These are phyloP conservation scores for Colistium nudipinnis DNA, from an alignment of 2,113 vertebrate genomes.

Conservation along the genomic window DNA sequence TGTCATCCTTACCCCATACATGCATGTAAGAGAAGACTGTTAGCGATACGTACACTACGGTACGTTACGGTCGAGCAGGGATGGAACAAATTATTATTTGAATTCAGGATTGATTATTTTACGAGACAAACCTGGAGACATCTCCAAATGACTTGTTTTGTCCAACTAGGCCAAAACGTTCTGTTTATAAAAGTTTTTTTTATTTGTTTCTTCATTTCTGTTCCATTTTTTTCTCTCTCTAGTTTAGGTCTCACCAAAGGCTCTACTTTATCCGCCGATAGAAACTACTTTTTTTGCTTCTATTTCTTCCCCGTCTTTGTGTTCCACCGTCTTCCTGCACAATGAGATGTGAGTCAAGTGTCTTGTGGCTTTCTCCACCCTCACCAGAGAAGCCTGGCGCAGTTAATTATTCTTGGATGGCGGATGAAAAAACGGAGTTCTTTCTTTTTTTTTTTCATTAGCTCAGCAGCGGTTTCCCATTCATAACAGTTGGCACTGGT, in stretches of 20 bases:
- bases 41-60: slow-evolving; percentile 29
- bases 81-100: slow-evolving; percentile 3
- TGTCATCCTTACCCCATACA: slow-evolving; percentile 54
- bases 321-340: slow-evolving; percentile 53
- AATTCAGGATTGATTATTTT: not conserved
- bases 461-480: slow-evolving; percentile 75
- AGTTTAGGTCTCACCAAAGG: slow-evolving; percentile 8
- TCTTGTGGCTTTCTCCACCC: slow-evolving; percentile 71
- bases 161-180: no score
- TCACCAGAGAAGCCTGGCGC: slow-evolving; percentile 68
- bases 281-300: slow-evolving; percentile 12
- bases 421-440: slow-evolving; percentile 47
- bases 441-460: slow-evolving; percentile 61
- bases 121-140: not conserved
- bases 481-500: slow-evolving; percentile 77
- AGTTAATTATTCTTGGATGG: slow-evolving; percentile 80
- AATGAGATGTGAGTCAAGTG: slow-evolving; percentile 62
- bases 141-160: no score
- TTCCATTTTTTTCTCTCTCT: slow-evolving; percentile 19
- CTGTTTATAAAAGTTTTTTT: no score
- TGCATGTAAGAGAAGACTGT: slow-evolving; percentile 13
- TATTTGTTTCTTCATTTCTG: no score
- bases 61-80: not conserved
- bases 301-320: slow-evolving; percentile 19
- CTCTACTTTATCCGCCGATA: slow-evolving; percentile 11